Evolutionary conservation across 2,888 invertebrate species (phyloP), one percentile per base, ranked within the genome.

Genomic region (Morpho deidamia): DNA sequence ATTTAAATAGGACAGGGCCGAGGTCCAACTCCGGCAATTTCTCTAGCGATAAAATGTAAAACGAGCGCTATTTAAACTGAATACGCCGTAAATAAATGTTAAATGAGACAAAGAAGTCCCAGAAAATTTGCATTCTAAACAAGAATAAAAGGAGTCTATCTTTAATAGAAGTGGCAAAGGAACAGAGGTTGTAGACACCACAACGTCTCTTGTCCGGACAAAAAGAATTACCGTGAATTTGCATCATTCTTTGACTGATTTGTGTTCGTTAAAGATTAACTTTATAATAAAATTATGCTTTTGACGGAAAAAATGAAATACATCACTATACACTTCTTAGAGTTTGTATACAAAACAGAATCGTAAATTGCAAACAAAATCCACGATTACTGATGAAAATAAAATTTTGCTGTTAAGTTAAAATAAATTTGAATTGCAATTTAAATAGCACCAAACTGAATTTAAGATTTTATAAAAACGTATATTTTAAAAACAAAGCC

Each of bases 61-160:
- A 79, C 76, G 75, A 81, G 78, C 76, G 73, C 80, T 83, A 81
- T 85, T 86, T 84, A 83, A 86, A 85, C 85, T 83, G 84, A 84
- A 84, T 80, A 79, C 80, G 76, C 78, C 82, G 83, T 86, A 83
- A 86, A 85, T 85, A 85, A 84, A 86, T 82, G 78, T 75, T 83
- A 83, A 86, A 84, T 81, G 83, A 86, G 83, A 87, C 85, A 86
- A 86, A 84, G 80, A 80, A 80, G 79, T 81, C 78, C 67, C 76
- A 76, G 79, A 80, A 73, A 78, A 80, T 82, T 78, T 76, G 74
- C 81, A 79, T 79, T 79, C 79, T 79, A 81, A 84, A 83, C 79
- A 81, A 76, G 79, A 80, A 79, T 78, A 82, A 82, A 83, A 79
- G 76, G 79, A 78, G 80, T 79, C 79, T 82, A 74, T 81, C 77